Evolutionary conservation across 2,888 invertebrate genomes (phyloP), one percentile per base, ranked within the genome.

Genomic region (Icerya purchasi): DNA sequence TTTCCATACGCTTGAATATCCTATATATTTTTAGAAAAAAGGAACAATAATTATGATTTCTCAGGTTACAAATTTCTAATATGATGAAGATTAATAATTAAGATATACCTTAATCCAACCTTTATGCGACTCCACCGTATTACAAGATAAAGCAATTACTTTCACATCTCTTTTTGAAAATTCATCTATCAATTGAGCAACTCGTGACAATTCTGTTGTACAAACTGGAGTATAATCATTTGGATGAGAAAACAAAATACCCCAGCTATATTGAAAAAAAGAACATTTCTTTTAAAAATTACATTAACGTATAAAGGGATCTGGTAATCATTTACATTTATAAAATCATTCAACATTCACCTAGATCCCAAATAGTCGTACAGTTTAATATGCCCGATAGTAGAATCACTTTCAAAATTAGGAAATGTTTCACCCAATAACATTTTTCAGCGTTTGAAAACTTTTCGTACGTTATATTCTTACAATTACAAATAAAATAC

Each of bases 221-320:
- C 90, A 91, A 0, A 90, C 89, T 0, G 90, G 90, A 0, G 90
- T 91, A 70, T 83, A 91, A 71, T 90, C 90, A 5, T 86, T 82
- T 0, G 90, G 90, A 70, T 90, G 90, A 0, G 88, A 88, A 70
- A 90, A 90, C 23, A 90, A 72, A 68, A 89, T 80, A 61, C 85
- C 83, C 93, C 93, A 87, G 53, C 86, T 86, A 67, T n/a, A n/a
- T n/a, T n/a, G n/a, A n/a, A n/a, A n/a, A n/a, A n/a, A n/a, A n/a
- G n/a, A n/a, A n/a, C n/a, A n/a, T n/a, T n/a, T n/a, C n/a, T n/a
- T n/a, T n/a, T n/a, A n/a, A n/a, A n/a, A n/a, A n/a, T n/a, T n/a
- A n/a, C n/a, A n/a, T n/a, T n/a, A n/a, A n/a, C n/a, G n/a, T n/a
- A n/a, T n/a, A n/a, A n/a, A n/a, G n/a, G n/a, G n/a, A n/a, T n/a